Base-by-base conservation (phyloP, 2,888 invertebrate genomes). In the Rosalia funebris region DNA sequence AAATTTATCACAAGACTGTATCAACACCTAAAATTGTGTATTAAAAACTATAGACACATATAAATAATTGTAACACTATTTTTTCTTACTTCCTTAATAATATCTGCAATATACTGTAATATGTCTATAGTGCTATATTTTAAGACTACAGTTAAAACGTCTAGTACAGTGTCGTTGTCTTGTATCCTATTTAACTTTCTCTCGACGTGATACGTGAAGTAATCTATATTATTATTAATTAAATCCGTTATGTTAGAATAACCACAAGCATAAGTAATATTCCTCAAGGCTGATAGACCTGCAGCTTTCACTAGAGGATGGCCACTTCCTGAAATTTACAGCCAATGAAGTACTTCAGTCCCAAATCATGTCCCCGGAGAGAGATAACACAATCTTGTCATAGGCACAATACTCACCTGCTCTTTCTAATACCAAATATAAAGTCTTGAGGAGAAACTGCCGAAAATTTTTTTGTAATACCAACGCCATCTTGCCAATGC, bases 71-170 rank as follows among this genome's bases (percentile, higher is more conserved):
- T n/a, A n/a, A n/a, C n/a, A n/a, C n/a, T n/a, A n/a, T n/a, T n/a
- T n/a, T 34, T 36, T 82, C 84, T 83, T 71, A 90, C 90, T 67
- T 91, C 88, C 70, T 87, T 83, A 1, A 92, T 87, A 58, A 92
- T 88, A 41, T 87, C 86, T 56, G 88, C 87, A 31, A 92, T 80
- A 71, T 88, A 87, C 1, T 88, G 85, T 42, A 91, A 79, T 57
- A 90, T 86, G 36, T 84, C 84, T 7, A 86, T 79, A 37, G 87
- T 86, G 68, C 90, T 88, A 76, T 90, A 88, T 71, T 87, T 87
- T 83, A 92, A 86, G 1, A 92, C 88, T 19, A 91, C 88, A 0
- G 86, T 83, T 7, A 93, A 81, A 44, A 92, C 91, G 71, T 90
- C 87, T 25, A 92, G 82, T 10, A 91, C 90, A 0, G 87, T 86